These are phyloP conservation scores for Phenganax subtilis DNA, from an alignment of 92 coral and sea anemone species.

Conservation along the genomic window DNA sequence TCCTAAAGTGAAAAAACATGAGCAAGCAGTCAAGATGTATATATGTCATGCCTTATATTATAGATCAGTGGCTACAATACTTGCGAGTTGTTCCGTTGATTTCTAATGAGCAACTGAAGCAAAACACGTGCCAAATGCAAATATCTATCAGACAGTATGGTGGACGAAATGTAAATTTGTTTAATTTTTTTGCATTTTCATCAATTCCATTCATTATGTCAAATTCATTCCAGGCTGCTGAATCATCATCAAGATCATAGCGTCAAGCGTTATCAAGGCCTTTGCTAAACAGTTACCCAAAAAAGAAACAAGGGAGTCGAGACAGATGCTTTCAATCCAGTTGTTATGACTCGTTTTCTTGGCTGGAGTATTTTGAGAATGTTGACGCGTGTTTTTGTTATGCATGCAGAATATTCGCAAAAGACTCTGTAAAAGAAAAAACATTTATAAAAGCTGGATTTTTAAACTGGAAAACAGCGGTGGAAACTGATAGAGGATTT, in stretches of 20 bases:
- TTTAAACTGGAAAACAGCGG: constrained; percentile 51
- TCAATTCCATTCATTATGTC: neutral
- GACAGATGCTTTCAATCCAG: constrained; percentile 56
- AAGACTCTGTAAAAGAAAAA: constrained; percentile 43
- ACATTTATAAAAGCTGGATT: constrained; percentile 45
- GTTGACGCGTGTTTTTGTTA: constrained; percentile 50
- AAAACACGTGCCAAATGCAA: neutral
- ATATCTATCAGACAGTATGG: neutral
- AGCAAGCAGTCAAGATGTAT: no score
- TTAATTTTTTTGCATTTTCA: neutral
- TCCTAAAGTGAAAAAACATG: no score
- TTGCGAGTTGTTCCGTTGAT: neutral
- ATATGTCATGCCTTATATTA: neutral
- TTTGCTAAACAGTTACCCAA: constrained; percentile 19
- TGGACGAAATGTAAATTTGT: constrained; percentile 16
- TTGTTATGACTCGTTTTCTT: constrained; percentile 48
- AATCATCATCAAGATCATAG: neutral
- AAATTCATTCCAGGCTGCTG: neutral
- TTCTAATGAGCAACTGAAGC: neutral
- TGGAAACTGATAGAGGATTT: constrained; percentile 52
- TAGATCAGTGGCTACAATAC: neutral
- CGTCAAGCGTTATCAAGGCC: constrained; percentile 19
- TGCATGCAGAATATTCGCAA: constrained; percentile 51
- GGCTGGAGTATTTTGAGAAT: constrained; percentile 51
- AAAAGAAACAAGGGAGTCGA: constrained; percentile 50